Conservation (phyloP, 1,140 invertebrate genomes). For the Bombyx mori region ASM3026992v2 NC_085121.1:14184001-14184500, state of each 20-base stretch:
- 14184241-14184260: background rate
- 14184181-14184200: too few relatives aligned
- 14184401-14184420: background rate
- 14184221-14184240: background rate
- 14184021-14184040: too few relatives aligned
- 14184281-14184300: constrained; percentile 12
- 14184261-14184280: constrained; percentile 21
- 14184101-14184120: too few relatives aligned
- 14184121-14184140: too few relatives aligned
- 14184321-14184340: constrained; percentile 4
- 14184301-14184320: constrained; percentile 6
- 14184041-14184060: too few relatives aligned
- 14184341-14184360: background rate
- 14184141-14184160: too few relatives aligned
- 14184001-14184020: too few relatives aligned
- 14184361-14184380: background rate
- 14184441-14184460: background rate
- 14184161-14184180: too few relatives aligned
- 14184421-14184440: background rate
- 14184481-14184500: background rate
- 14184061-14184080: too few relatives aligned
- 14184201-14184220: too few relatives aligned
- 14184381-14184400: background rate
- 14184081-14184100: too few relatives aligned
- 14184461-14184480: background rate